phyloP scores from a whole-genome alignment of 2,797 vertebrate genomes.

The Pangasius sanitwongsei region DNA sequence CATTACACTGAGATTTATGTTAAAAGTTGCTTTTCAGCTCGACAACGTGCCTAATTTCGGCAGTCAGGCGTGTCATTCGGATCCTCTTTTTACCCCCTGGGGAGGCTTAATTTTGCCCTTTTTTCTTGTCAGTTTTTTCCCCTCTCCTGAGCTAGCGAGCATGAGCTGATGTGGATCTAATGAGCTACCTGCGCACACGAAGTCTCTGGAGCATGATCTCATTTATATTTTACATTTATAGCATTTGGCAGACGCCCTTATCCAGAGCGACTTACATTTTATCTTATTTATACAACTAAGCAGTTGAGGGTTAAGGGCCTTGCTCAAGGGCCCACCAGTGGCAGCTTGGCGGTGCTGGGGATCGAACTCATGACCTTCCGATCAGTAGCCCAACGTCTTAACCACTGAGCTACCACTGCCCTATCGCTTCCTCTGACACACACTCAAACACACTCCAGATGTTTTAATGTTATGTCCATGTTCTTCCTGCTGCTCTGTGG shows the following conservation, averaged over 20 bases:
- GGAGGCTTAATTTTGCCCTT: background rate
- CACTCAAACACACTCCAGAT: background rate
- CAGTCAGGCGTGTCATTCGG: background rate
- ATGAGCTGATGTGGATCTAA: background rate
- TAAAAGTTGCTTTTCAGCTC: background rate
- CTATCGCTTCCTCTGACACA: background rate
- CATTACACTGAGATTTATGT: background rate
- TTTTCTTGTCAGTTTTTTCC: background rate
- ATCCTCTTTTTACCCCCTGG: background rate
- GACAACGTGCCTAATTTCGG: background rate
- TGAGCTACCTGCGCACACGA: conserved; percentile 21
- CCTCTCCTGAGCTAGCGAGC: background rate
- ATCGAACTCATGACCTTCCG: too few relatives aligned
- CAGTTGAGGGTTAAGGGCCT: too few relatives aligned
- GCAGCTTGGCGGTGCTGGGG: too few relatives aligned
- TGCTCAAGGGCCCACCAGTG: too few relatives aligned
- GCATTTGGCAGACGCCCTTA: too few relatives aligned
- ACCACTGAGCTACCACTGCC: too few relatives aligned
- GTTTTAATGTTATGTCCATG: background rate
- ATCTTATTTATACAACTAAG: too few relatives aligned
- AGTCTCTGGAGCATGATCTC: background rate
- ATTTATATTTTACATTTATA: too few relatives aligned
- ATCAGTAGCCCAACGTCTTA: too few relatives aligned
- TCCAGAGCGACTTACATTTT: too few relatives aligned
- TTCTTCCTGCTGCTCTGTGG: background rate